Base-by-base conservation (phyloP, 1,140 invertebrate species). In the Steinernema feltiae region DNA sequence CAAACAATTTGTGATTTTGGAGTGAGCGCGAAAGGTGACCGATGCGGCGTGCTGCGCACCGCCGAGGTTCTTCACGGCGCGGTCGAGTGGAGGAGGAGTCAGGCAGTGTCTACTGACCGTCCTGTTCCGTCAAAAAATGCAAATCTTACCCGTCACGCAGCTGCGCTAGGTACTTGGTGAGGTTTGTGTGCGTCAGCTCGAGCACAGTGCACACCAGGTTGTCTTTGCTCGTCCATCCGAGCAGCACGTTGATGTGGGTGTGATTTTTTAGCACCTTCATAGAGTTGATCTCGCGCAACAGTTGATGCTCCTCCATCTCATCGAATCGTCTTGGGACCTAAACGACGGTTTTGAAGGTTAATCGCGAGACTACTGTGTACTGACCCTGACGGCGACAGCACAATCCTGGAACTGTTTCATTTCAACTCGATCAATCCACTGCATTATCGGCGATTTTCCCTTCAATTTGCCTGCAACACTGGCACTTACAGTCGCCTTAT, bases 401-500 rank as follows among this genome's bases (percentile, higher is more conserved):
- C 79, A 80, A 32, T 80, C 79, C 48, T 80, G 79, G 53, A 80
- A 80, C 31, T 80, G 79, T 18, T 78, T 78, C 76, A 80, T 80
- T 69, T 80, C 79, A 12, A 78, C 46, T 48, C 72, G 32, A 30
- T 80, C 73, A 7, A 80, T 80, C 79, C 79, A 80, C 32, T 78
- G 76, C 63, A 79, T 72, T 27, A 80, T 78, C 21, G 79, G 79
- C 0, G 79, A 70, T 48, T 78, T 78, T 30, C 79, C 79, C 71
- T 80, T 80, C 21, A 80, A 41, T 70, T 80, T 80, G 27, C 77
- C 74, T 76, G 18, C 77, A 76, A 18, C 30, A 18, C 2, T 73
- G 72, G 0, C 21, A 74, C 32, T 77, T 74, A 0, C 76, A 77
- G 12, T 17, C 27, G 35, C 17, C 30, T 24, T 24, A 12, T 12